Percentiles rank a stretch among this genome's conserved stretches.
These are phyloP conservation scores for Phengaris alcon DNA, from an alignment of 2,888 invertebrate species.

Conservation along the genomic window DNA sequence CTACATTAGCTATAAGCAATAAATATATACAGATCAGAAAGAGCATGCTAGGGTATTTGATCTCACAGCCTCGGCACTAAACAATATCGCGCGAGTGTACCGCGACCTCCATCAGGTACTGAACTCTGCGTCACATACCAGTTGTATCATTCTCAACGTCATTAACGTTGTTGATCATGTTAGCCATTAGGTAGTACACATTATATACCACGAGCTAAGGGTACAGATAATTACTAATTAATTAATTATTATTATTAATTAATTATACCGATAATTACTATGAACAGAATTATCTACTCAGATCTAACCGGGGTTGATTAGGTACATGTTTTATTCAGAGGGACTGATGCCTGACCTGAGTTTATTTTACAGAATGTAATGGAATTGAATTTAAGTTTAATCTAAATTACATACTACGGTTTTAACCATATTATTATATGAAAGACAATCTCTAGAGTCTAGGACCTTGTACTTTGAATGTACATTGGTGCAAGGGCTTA, in stretches of 20 bases:
- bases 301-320: too few relatives aligned
- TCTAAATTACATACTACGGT: not conserved
- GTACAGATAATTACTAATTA: too few relatives aligned
- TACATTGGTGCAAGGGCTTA: not conserved
- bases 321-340: too few relatives aligned
- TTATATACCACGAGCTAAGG: too few relatives aligned
- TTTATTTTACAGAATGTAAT: too few relatives aligned
- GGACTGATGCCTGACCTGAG: too few relatives aligned
- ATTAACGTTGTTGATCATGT: not conserved
- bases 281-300: too few relatives aligned
- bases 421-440: not conserved
- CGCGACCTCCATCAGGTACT: not conserved
- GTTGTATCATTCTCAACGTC: not conserved
- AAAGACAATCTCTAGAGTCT: not conserved
- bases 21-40: not conserved
- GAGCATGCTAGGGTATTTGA: not conserved
- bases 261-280: too few relatives aligned
- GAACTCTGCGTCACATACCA: conserved; percentile 11
- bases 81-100: not conserved
- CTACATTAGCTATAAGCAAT: not conserved
- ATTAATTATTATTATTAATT: too few relatives aligned
- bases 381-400: too few relatives aligned
- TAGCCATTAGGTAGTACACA: not conserved
- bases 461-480: not conserved
- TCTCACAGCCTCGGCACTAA: conserved; percentile 14